These are phyloP conservation scores for Tipula vernalis DNA, from an alignment of 2,888 invertebrate genomes.

Conservation along the genomic window DNA sequence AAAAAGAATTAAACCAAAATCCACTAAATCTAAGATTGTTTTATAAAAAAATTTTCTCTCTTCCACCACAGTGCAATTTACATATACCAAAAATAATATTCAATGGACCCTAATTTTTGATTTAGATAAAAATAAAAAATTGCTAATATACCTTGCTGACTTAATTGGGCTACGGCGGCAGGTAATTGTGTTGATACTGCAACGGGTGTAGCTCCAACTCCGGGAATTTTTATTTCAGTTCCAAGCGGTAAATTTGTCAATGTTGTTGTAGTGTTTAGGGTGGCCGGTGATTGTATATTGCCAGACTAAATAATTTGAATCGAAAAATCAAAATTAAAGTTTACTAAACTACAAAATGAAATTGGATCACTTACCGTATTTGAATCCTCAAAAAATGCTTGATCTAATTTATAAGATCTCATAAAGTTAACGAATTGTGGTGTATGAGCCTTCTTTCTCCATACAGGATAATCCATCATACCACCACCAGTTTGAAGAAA, in stretches of 20 bases:
- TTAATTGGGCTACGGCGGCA: constrained; percentile 47
- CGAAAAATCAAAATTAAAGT: background rate
- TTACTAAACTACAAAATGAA: background rate
- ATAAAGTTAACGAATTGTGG: constrained; percentile 63
- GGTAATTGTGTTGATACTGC: constrained; percentile 47
- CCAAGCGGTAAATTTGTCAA: constrained; percentile 29
- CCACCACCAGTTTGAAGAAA: constrained; percentile 78
- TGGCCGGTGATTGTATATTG: constrained; percentile 8
- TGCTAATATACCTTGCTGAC: constrained; percentile 39
- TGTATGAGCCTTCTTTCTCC: constrained; percentile 69
- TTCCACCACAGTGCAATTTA: constrained; percentile 10
- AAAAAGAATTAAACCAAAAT: background rate
- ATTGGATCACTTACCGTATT: background rate
- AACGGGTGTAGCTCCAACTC: constrained; percentile 44
- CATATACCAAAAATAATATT: constrained; percentile 1
- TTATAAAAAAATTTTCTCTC: background rate
- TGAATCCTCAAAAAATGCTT: constrained; percentile 30
- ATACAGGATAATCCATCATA: constrained; percentile 75
- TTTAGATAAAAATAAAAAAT: background rate
- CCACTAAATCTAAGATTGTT: background rate
- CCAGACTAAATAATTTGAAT: background rate
- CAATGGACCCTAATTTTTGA: background rate
- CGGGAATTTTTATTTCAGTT: constrained; percentile 46
- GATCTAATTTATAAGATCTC: constrained; percentile 42
- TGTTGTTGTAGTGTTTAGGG: constrained; percentile 18